Evolutionary conservation across 2,113 vertebrate species (phyloP).

Genomic region (Engystomops pustulosus): DNA sequence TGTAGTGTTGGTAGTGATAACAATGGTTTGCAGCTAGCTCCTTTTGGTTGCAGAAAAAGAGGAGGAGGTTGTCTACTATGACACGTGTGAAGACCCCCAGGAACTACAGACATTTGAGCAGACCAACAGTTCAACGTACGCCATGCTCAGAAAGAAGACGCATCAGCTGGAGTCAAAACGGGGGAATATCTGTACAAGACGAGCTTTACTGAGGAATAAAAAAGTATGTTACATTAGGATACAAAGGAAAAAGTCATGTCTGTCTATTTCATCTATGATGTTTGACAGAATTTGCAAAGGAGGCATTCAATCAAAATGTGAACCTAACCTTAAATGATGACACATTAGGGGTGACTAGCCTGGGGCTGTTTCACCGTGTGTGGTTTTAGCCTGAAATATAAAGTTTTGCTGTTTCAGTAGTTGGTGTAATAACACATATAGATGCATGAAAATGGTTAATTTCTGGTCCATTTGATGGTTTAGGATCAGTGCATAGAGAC

Average conservation of each 20-base stretch:
- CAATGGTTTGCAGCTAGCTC: not conserved
- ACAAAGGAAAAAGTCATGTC: too few relatives aligned
- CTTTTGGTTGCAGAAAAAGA: slow-evolving; percentile 82
- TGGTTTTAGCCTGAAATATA: too few relatives aligned
- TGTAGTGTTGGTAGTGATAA: not conserved
- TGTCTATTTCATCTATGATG: too few relatives aligned
- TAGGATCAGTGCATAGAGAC: slow-evolving; percentile 89
- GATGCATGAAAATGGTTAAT: too few relatives aligned
- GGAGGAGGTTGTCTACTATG: slow-evolving; percentile 95
- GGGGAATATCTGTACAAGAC: slow-evolving; percentile 82
- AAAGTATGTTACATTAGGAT: slow-evolving; percentile 73
- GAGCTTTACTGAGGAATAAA: slow-evolving; percentile 89
- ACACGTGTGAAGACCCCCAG: slow-evolving; percentile 88
- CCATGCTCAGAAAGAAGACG: slow-evolving; percentile 73
- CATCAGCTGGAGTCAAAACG: slow-evolving; percentile 85
- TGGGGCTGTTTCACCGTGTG: too few relatives aligned
- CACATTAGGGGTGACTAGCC: too few relatives aligned
- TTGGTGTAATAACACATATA: too few relatives aligned
- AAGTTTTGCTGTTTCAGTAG: too few relatives aligned
- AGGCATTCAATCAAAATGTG: too few relatives aligned
- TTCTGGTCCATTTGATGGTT: slow-evolving; percentile 42
- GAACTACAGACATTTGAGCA: slow-evolving; percentile 79
- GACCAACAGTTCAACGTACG: slow-evolving; percentile 65
- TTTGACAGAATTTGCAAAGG: too few relatives aligned
- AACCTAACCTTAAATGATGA: too few relatives aligned